Conservation (phyloP, 2,888 invertebrate genomes). For the Bugulina stolonifera region DNA sequence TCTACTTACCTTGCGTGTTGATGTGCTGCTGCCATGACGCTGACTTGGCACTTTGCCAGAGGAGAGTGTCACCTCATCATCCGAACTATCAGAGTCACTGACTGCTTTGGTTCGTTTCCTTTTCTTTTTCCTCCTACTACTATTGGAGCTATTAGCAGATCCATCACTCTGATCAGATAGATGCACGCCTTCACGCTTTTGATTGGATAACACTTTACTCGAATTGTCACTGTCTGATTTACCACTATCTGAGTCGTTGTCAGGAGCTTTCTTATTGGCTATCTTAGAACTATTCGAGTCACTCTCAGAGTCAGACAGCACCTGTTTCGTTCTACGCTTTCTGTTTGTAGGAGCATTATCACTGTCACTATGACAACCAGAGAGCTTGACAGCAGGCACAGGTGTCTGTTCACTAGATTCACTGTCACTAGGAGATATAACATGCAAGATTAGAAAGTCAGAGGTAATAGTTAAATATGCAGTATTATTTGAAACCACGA, state of each 20-base stretch:
- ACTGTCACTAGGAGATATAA: no score
- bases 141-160: neutral
- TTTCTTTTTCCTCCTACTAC: neutral
- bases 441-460: no score
- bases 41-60: no score
- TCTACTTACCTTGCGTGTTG: no score
- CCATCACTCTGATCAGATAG: neutral
- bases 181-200: neutral
- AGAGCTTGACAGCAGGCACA: no score
- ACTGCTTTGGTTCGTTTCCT: neutral
- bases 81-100: neutral
- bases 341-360: neutral
- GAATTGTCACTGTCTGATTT: neutral
- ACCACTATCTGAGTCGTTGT: neutral
- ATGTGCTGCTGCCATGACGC: no score
- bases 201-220: neutral
- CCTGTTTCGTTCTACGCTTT: no score
- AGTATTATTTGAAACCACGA: no score
- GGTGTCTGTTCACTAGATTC: no score
- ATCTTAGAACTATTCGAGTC: neutral
- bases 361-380: no score
- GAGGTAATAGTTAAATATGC: no score
- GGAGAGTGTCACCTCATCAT: no score
- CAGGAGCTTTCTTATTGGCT: neutral
- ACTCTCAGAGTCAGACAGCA: neutral